Evolutionary conservation across 2,797 vertebrate genomes (phyloP).

Genomic region (Microctenopoma stevenorrisi): DNA sequence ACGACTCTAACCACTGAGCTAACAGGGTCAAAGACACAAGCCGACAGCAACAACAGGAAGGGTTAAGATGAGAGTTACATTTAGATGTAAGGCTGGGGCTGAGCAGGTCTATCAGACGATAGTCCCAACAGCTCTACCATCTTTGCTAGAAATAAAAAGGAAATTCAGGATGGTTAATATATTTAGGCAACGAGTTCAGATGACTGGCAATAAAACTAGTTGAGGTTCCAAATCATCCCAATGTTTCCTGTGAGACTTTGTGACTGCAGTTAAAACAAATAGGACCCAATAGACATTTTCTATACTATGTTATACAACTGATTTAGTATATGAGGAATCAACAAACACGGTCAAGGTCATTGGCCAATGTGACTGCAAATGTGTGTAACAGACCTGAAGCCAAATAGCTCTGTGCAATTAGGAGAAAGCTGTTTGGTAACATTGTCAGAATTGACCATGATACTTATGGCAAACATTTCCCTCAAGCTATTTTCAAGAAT

Average conservation of each 20-base stretch:
- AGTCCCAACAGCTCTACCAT: background rate
- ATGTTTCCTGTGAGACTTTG: background rate
- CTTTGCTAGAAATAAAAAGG: background rate
- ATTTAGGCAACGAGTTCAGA: too few species aligned
- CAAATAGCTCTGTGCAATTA: background rate
- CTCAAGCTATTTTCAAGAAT: background rate
- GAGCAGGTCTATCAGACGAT: background rate
- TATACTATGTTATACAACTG: background rate
- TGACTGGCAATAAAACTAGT: background rate
- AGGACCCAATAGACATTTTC: too few species aligned
- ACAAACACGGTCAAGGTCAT: background rate
- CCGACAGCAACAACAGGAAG: background rate
- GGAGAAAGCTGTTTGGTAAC: background rate
- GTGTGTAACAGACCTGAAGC: background rate
- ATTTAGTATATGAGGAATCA: background rate
- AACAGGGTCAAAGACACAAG: background rate
- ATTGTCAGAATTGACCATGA: background rate
- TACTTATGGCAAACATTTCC: background rate
- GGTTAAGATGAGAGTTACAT: background rate
- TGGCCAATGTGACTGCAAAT: background rate
- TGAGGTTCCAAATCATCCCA: background rate
- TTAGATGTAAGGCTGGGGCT: background rate
- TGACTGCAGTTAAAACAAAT: background rate
- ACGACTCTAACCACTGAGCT: background rate
- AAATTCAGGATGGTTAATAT: background rate